Percentiles rank a stretch among this genome's conserved stretches.
These are phyloP conservation scores for Tenthredo livida DNA, from an alignment of 2,888 invertebrate genomes.

Conservation along the genomic window DNA sequence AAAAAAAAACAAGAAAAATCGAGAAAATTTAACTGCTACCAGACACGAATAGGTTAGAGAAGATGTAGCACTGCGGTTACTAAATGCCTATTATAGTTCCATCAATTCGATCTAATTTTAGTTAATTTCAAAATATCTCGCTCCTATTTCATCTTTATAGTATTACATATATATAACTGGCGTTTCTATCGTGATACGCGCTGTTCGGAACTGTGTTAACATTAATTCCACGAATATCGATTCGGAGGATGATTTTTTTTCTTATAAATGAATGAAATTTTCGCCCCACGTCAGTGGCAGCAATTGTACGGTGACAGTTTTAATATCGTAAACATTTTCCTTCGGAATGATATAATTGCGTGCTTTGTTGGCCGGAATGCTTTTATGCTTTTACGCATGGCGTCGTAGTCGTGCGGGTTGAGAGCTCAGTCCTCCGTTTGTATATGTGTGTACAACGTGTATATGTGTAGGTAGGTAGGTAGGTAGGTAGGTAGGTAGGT, in stretches of 20 bases:
- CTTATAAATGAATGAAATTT: background rate
- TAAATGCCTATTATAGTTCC: background rate
- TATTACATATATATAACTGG: background rate
- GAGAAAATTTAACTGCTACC: background rate
- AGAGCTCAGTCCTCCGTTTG: background rate
- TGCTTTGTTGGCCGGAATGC: slow-evolving; percentile 46
- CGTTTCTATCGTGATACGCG: background rate
- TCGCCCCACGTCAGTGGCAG: background rate
- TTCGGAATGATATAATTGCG: slow-evolving; percentile 48
- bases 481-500: background rate
- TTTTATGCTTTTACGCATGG: slow-evolving; percentile 43
- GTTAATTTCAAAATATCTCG: background rate
- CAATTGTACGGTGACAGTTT: slow-evolving; percentile 36
- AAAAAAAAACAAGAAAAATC: background rate
- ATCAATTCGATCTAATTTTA: background rate
- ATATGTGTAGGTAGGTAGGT: background rate
- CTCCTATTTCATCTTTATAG: background rate
- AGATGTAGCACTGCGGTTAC: slow-evolving; percentile 5
- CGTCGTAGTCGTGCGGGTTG: slow-evolving; percentile 1
- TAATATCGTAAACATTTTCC: slow-evolving; percentile 50
- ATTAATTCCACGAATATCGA: background rate
- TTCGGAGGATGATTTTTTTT: background rate
- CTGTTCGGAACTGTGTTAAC: background rate
- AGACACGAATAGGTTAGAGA: background rate
- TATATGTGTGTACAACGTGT: background rate